Conservation (phyloP, 2,797 vertebrate species). For the Moxostoma hubbsi region DNA sequence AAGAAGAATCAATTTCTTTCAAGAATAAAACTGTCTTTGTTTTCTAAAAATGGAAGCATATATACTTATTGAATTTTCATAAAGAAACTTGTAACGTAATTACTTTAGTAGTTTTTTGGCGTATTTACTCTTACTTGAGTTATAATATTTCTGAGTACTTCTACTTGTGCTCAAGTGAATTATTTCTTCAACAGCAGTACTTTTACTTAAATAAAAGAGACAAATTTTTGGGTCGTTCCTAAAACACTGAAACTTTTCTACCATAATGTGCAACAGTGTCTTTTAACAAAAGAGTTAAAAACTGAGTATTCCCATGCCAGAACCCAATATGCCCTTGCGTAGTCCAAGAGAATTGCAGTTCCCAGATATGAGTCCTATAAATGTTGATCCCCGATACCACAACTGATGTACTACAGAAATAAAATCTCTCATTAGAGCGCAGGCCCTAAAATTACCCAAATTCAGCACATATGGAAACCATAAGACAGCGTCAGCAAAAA, state of each 20-base stretch:
- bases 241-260: not conserved
- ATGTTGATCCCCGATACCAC: slow-evolving; percentile 75
- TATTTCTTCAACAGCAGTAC: too few species aligned
- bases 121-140: too few species aligned
- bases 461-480: slow-evolving; percentile 77
- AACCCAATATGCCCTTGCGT: slow-evolving; percentile 70
- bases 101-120: too few species aligned
- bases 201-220: not conserved
- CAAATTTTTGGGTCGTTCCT: not conserved
- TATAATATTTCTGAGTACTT: too few species aligned
- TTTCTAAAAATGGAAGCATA: too few species aligned
- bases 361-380: slow-evolving; percentile 71
- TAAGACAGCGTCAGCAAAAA: slow-evolving; percentile 73
- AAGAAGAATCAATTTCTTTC: too few species aligned
- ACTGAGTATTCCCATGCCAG: slow-evolving; percentile 69
- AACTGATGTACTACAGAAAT: slow-evolving; percentile 71
- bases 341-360: slow-evolving; percentile 69
- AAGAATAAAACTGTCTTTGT: too few species aligned
- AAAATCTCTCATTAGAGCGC: slow-evolving; percentile 79
- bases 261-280: slow-evolving; percentile 40
- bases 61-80: too few species aligned
- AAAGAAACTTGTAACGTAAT: too few species aligned
- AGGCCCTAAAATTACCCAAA: slow-evolving; percentile 77
- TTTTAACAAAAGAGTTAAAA: slow-evolving; percentile 65
- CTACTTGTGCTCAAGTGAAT: too few species aligned